phyloP scores from a whole-genome alignment of 2,888 invertebrate genomes.

The Conistra vaccinii region DNA sequence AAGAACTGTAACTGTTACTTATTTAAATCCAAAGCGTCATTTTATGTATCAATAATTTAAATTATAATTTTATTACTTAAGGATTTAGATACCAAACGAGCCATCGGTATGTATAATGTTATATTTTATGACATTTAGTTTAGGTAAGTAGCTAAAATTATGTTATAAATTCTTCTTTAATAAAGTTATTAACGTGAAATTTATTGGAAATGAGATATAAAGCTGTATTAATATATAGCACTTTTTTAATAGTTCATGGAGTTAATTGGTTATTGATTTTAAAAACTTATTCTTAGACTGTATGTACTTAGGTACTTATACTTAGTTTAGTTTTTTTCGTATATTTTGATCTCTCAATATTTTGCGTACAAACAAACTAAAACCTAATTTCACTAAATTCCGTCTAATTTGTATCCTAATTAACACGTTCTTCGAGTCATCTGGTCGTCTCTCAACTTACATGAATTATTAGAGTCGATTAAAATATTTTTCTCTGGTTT shows the following conservation, averaged over 20 bases:
- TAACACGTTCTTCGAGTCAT: not conserved
- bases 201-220: slow-evolving; percentile 34
- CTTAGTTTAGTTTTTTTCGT: not conserved
- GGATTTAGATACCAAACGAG: slow-evolving; percentile 25
- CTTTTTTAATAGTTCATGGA: slow-evolving; percentile 3
- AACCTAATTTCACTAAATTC: not conserved
- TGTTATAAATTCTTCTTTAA: slow-evolving; percentile 43
- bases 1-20: not conserved
- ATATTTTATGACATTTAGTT: slow-evolving; percentile 18
- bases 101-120: slow-evolving; percentile 15
- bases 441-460: not conserved
- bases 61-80: slow-evolving; percentile 26
- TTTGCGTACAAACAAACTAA: not conserved
- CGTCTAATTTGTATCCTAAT: not conserved
- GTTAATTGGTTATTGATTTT: slow-evolving; percentile 12
- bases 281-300: not conserved
- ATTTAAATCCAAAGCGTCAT: slow-evolving; percentile 42
- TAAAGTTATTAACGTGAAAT: slow-evolving; percentile 48
- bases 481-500: too few relatives aligned
- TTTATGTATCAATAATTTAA: slow-evolving; percentile 33
- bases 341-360: not conserved
- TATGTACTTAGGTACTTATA: too few relatives aligned
- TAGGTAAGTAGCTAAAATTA: slow-evolving; percentile 30
- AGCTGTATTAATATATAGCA: slow-evolving; percentile 9
- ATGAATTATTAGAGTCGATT: not conserved